Conservation (phyloP, 2,113 vertebrate species). For the Cephalopterus ornatus region DNA sequence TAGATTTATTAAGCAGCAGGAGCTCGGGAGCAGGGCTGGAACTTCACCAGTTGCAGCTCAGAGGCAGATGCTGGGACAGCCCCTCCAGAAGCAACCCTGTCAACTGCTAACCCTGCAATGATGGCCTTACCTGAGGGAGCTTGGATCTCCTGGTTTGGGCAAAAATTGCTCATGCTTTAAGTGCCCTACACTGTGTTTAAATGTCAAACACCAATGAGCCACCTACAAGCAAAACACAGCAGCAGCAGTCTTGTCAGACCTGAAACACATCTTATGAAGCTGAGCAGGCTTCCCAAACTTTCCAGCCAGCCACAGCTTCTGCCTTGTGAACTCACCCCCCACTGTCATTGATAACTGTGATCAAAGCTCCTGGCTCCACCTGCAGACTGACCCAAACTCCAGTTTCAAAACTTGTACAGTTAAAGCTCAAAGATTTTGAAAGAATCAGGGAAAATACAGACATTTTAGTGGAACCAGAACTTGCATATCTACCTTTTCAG, state of each 20-base stretch:
- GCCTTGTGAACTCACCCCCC: background rate
- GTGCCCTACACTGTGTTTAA: background rate
- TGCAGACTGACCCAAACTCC: background rate
- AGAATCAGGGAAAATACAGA: background rate
- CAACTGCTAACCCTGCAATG: background rate
- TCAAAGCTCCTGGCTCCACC: background rate
- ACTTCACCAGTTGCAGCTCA: background rate
- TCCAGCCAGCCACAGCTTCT: background rate
- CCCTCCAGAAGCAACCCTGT: background rate
- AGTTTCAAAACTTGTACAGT: background rate
- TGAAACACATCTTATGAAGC: background rate
- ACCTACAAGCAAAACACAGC: background rate
- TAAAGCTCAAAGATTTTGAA: background rate
- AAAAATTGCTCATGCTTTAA: background rate
- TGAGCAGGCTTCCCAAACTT: background rate
- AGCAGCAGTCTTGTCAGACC: background rate
- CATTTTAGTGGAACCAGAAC: background rate
- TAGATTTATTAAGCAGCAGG: background rate
- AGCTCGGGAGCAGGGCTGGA: background rate
- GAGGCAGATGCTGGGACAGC: background rate
- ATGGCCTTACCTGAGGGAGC: background rate
- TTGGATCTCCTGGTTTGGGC: fast-evolving
- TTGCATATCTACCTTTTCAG: background rate
- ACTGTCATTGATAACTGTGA: background rate
- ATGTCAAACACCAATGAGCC: background rate